These are phyloP conservation scores for Lapara coniferarum DNA, from an alignment of 2,888 invertebrate genomes.

Conservation along the genomic window DNA sequence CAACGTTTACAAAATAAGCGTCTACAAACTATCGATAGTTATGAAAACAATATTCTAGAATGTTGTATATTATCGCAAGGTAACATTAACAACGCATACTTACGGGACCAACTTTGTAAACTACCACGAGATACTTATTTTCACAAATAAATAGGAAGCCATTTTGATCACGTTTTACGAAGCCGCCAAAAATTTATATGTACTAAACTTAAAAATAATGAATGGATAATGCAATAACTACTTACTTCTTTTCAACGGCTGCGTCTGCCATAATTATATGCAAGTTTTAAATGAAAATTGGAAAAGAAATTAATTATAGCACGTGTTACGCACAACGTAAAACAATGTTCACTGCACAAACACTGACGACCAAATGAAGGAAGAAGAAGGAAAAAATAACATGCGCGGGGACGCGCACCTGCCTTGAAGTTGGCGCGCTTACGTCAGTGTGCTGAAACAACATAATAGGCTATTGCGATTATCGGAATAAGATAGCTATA, in stretches of 20 bases:
- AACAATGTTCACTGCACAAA: conserved; percentile 78
- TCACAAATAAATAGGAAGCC: conserved; percentile 76
- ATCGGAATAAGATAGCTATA: conserved; percentile 56
- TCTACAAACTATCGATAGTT: conserved; percentile 50
- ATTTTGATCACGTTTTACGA: conserved; percentile 81
- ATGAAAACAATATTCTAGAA: conserved; percentile 40
- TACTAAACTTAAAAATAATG: conserved; percentile 42
- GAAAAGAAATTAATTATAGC: conserved; percentile 55
- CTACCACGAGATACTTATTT: conserved; percentile 53
- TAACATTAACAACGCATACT: not conserved
- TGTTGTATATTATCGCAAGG: not conserved
- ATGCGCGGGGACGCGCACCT: conserved; percentile 62
- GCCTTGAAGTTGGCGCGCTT: conserved; percentile 61
- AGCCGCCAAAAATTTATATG: conserved; percentile 74
- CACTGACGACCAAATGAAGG: conserved; percentile 80
- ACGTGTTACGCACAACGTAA: conserved; percentile 74
- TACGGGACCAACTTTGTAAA: conserved; percentile 34
- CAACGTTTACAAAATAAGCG: conserved; percentile 59
- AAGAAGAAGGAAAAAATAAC: conserved; percentile 72
- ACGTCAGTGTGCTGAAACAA: conserved; percentile 56
- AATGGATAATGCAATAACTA: conserved; percentile 54
- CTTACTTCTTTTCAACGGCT: conserved; percentile 87
- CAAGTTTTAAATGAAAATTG: conserved; percentile 50
- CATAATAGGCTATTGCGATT: conserved; percentile 32
- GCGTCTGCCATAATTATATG: conserved; percentile 86